A percentile compares a stretch with the other conserved stretches of the same genome.
Conservation (phyloP, 2,888 invertebrate species). For the Tortrix viridana region DNA sequence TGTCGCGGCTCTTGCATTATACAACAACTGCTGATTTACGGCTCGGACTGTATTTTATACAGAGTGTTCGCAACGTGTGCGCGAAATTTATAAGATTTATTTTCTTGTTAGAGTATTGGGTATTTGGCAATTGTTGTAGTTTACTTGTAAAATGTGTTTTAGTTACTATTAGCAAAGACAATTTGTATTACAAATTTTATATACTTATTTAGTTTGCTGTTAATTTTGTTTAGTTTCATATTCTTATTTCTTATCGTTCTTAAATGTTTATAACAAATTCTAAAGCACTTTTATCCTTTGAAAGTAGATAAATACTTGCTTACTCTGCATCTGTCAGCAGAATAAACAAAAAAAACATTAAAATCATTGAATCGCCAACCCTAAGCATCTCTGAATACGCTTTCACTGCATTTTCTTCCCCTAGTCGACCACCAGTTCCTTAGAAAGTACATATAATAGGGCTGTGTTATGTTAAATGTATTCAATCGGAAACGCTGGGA, state of each 20-base stretch:
- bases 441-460: conserved; percentile 19
- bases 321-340: not conserved
- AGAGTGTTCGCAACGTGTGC: not conserved
- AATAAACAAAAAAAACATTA: conserved; percentile 13
- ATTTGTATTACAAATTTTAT: no score
- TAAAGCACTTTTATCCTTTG: no score
- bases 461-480: conserved; percentile 35
- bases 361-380: conserved; percentile 14
- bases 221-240: no score
- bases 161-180: no score
- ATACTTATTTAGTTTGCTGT: no score
- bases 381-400: conserved; percentile 11
- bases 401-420: conserved; percentile 31
- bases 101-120: not conserved
- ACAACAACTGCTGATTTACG: conserved; percentile 11
- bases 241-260: no score
- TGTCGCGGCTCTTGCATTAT: conserved; percentile 12
- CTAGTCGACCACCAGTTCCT: conserved; percentile 6
- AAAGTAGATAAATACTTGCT: no score
- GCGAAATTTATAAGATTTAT: not conserved
- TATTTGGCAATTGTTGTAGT: no score
- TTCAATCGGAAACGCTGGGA: conserved; percentile 25
- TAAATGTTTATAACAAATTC: no score
- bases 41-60: not conserved
- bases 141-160: no score